These are phyloP conservation scores for Drosophila nigromelanica DNA, from an alignment of 1,140 invertebrate genomes.

Conservation along the genomic window DNA sequence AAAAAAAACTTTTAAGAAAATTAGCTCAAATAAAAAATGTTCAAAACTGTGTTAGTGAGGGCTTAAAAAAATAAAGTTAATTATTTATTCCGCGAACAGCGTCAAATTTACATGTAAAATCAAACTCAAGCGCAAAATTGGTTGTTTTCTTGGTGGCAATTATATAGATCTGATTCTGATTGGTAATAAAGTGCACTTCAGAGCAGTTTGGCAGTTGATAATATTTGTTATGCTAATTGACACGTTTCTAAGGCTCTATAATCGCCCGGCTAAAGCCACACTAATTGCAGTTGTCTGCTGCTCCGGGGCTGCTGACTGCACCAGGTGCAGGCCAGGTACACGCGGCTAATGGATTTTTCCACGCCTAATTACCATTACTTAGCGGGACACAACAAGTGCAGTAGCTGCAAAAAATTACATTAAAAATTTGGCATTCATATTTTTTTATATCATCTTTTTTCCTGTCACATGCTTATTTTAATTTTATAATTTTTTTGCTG, in stretches of 20 bases:
- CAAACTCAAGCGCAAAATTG: too few relatives aligned
- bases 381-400: constrained; percentile 35
- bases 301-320: constrained; percentile 10
- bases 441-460: background rate
- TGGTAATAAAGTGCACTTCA: background rate
- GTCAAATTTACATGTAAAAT: too few relatives aligned
- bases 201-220: background rate
- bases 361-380: constrained; percentile 79
- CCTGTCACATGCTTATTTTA: constrained; percentile 34
- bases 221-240: background rate
- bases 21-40: too few relatives aligned
- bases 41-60: too few relatives aligned
- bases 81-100: too few relatives aligned
- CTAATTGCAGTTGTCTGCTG: constrained; percentile 30
- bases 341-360: constrained; percentile 74
- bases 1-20: too few relatives aligned
- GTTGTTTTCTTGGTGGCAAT: too few relatives aligned
- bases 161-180: too few relatives aligned
- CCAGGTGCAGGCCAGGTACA: constrained; percentile 10
- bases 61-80: too few relatives aligned
- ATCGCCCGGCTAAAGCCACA: background rate
- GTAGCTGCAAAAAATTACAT: constrained; percentile 62
- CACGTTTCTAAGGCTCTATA: background rate
- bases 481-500: constrained; percentile 52
- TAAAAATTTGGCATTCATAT: constrained; percentile 55